Evolutionary conservation across 2,113 vertebrate species (phyloP).

Genomic region (Cheilinus undulatus): DNA sequence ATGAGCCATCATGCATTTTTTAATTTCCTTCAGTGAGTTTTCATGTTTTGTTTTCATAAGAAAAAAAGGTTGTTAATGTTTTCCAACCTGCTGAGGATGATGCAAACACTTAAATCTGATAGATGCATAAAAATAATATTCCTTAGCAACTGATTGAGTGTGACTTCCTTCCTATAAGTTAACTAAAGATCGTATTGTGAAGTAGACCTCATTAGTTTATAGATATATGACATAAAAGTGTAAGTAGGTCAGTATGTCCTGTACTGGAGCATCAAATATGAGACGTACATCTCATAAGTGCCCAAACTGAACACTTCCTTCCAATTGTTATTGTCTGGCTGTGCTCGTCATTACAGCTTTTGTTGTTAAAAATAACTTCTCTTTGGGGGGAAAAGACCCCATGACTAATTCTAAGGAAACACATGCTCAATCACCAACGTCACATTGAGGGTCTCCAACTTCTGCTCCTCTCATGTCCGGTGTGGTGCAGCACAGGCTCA

Average conservation of each 20-base stretch:
- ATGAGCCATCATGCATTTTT: background rate
- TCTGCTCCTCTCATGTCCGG: slow-evolving; percentile 45
- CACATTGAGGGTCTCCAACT: slow-evolving; percentile 39
- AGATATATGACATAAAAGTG: background rate
- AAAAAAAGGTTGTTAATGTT: background rate
- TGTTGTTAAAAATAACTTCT: slow-evolving; percentile 79
- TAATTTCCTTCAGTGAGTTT: background rate
- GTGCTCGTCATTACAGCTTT: slow-evolving; percentile 61
- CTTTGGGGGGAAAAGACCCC: slow-evolving; percentile 51
- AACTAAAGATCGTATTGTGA: background rate
- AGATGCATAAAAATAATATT: too few relatives aligned
- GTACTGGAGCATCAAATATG: slow-evolving; percentile 13
- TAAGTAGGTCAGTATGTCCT: background rate
- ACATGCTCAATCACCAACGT: slow-evolving; percentile 55
- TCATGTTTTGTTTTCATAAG: background rate
- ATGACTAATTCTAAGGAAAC: slow-evolving; percentile 74
- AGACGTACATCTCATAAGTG: slow-evolving; percentile 36
- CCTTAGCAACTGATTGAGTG: too few relatives aligned
- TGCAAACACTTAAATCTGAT: background rate
- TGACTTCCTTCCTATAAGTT: background rate
- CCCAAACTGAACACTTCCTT: slow-evolving; percentile 71
- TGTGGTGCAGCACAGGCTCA: slow-evolving; percentile 9
- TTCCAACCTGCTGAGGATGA: background rate
- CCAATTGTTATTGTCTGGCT: slow-evolving; percentile 63
- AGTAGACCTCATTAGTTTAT: background rate